Evolutionary conservation across 2,113 vertebrate genomes (phyloP), one percentile per base, ranked within the genome.

Genomic region (Cyanistes caeruleus): DNA sequence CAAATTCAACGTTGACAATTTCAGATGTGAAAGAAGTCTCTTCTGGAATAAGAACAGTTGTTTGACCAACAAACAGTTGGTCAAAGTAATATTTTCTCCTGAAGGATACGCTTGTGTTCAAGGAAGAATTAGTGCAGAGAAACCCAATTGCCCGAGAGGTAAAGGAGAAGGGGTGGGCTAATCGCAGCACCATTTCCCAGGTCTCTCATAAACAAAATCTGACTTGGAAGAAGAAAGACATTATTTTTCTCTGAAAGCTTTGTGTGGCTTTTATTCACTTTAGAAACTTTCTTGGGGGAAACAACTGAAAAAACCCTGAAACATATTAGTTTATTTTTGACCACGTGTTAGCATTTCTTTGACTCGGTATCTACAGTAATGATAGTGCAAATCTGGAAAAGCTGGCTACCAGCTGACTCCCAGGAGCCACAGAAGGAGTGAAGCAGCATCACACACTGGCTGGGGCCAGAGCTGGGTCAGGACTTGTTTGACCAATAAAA

Each of bases 41-140:
- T 70, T 69, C 43, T 53, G 74, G 27, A 63, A 10, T 7, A 31
- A 63, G 22, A n/a, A n/a, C n/a, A n/a, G n/a, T n/a, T n/a, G n/a
- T n/a, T n/a, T n/a, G n/a, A n/a, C n/a, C n/a, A n/a, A 52, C 27
- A 49, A 51, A 75, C 11, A 25, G 15, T 25, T 84, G 84, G 23
- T 59, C 43, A 67, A 59, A 22, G 41, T 53, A 1, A 28, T 62
- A 77, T 67, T 22, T 81, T 62, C 14, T 49, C 19, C 31, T 68
- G 19, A 46, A 58, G 49, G 28, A 1, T 33, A 30, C 0, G 0
- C 2, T 25, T 23, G 7, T 62, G 8, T 70, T 81, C 19, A 37
- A 75, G 52, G n/a, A 69, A 53, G 55, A 89, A 60, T 43, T 60
- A 64, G 23, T 1, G 2, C 8, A 2, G 31, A 49, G 30, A 77